Percentiles rank a stretch among this genome's conserved stretches.
These are phyloP conservation scores for Iguana delicatissima DNA, from an alignment of 2,797 vertebrate species.

Conservation along the genomic window DNA sequence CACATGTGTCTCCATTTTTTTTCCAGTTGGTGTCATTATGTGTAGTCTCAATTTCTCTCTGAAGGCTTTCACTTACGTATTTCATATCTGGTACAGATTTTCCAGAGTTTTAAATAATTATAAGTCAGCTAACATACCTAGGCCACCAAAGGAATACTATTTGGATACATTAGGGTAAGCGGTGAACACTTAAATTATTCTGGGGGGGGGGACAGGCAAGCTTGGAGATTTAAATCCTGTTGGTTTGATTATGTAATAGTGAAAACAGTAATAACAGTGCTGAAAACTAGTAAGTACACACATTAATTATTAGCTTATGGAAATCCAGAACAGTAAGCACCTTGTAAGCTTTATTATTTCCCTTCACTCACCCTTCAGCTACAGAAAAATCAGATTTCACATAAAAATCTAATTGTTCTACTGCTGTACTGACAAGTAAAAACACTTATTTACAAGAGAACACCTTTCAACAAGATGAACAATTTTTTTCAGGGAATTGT, in stretches of 20 bases:
- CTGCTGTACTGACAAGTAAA: constrained; percentile 56
- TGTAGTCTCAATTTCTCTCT: background rate
- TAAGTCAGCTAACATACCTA: constrained; percentile 49
- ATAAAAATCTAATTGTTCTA: constrained; percentile 52
- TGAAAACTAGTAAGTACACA: constrained; percentile 20
- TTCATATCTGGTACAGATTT: background rate
- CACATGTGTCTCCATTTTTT: constrained; percentile 3
- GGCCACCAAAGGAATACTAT: constrained; percentile 60
- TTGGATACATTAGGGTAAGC: constrained; percentile 3
- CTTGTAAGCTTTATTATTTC: constrained; percentile 60
- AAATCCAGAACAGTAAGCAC: constrained; percentile 39
- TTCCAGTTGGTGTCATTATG: background rate
- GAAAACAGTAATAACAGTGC: constrained; percentile 34
- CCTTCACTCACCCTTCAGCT: constrained; percentile 52
- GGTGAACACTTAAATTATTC: constrained; percentile 50
- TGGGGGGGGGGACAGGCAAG: constrained; percentile 32
- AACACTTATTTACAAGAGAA: constrained; percentile 52
- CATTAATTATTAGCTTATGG: constrained; percentile 44
- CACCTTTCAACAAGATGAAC: constrained; percentile 57
- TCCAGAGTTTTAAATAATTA: constrained; percentile 1
- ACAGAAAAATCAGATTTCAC: constrained; percentile 62
- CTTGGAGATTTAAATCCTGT: constrained; percentile 39
- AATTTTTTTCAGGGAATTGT: constrained; percentile 35
- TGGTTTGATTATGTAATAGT: constrained; percentile 44
- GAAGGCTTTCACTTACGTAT: background rate